Percentiles rank a stretch among this genome's conserved stretches.
Conservation (phyloP, 2,888 invertebrate species). For the Syrphus vitripennis region DNA sequence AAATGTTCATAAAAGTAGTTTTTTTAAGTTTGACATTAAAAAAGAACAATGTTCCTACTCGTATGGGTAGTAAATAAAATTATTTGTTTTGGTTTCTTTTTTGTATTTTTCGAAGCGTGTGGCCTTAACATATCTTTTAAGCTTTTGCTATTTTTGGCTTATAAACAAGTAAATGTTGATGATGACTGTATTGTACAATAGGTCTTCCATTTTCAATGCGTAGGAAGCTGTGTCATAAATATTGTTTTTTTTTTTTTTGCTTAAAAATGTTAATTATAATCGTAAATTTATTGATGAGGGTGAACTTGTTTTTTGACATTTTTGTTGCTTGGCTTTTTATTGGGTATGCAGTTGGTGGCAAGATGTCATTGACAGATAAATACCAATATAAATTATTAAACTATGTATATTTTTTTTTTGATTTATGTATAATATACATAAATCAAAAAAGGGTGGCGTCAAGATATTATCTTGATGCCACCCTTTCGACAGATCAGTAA, state of each 20-base stretch:
- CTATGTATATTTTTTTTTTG: neutral
- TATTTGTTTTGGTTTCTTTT: too few species aligned
- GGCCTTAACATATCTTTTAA: neutral
- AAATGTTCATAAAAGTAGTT: neutral
- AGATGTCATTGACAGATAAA: slow-evolving; percentile 2
- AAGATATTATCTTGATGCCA: neutral
- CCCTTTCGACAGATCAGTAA: neutral
- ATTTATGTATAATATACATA: too few species aligned
- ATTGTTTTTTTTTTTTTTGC: slow-evolving; percentile 5
- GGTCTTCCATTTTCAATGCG: neutral
- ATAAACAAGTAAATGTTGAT: too few species aligned
- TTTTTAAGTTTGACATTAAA: neutral
- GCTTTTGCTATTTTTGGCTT: neutral
- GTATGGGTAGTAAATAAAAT: neutral
- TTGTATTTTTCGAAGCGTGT: neutral
- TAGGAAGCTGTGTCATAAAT: slow-evolving; percentile 12
- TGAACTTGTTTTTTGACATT: slow-evolving; percentile 25
- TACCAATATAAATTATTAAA: too few species aligned
- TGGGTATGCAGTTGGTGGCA: neutral
- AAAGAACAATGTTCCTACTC: neutral
- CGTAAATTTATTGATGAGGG: slow-evolving; percentile 13
- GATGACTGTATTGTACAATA: neutral
- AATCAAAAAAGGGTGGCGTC: too few species aligned
- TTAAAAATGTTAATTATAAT: slow-evolving; percentile 29
- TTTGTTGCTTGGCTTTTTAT: neutral